Evolutionary conservation across 2,797 vertebrate genomes (phyloP), one percentile per base, ranked within the genome.

Genomic region (Scomberomorus guttatus): DNA sequence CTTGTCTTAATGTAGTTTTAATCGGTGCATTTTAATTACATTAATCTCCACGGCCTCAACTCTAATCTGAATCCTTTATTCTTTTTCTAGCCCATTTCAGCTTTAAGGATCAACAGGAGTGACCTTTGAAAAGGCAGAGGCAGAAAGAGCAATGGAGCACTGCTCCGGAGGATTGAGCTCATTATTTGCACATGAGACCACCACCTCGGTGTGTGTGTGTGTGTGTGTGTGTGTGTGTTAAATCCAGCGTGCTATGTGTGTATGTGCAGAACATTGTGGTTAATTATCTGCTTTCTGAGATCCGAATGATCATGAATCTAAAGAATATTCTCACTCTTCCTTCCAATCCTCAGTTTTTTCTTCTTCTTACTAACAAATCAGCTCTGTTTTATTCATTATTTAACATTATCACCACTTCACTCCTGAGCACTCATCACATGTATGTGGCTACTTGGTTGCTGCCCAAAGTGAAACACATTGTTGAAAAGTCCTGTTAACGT

Each of bases 1-100:
- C 54, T 65, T 80, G 70, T 87, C 70, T 81, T 77, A 78, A 81
- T 85, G 62, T 20, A 63, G 67, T 67, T 64, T 80, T 72, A 84
- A 77, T 80, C 46, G 48, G 12, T 37, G 61, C 25, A 70, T 80
- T 77, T 72, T 55, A 79, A 80, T 83, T 50, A 51, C 51, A 64
- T 72, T 72, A 39, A 74, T 82, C 54, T 51, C 63, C 17, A 50
- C 32, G 62, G 48, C 72, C 79, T 73, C 22, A 39, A 70, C 68
- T 75, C n/a, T 60, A 57, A 50, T 62, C 50, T 48, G 15, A 46
- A 60, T 55, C 55, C n/a, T 77, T 67, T 79, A n/a, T 64, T 81
- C 62, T 64, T 57, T 32, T 48, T 83, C 54, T 20, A 24, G 32
- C 27, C 25, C 22, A n/a, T 57, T 70, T 50, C 9, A 34, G 54